These are phyloP conservation scores for Beris chalybata DNA, from an alignment of 2,888 invertebrate genomes.

Conservation along the genomic window DNA sequence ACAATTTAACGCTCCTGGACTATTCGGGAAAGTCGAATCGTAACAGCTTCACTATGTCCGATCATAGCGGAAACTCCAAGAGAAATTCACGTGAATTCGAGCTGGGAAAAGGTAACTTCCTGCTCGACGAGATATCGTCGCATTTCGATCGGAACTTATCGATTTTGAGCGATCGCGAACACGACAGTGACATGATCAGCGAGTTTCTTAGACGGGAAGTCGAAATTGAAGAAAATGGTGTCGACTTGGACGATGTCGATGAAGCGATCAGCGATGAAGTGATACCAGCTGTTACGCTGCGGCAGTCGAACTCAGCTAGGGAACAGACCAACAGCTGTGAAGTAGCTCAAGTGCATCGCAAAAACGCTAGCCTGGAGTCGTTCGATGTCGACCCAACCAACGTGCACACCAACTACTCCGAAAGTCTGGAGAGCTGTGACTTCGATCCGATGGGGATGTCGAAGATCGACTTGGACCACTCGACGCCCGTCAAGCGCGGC, in stretches of 20 bases:
- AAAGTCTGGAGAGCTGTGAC: conserved; percentile 54
- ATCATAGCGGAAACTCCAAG: conserved; percentile 37
- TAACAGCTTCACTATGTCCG: conserved; percentile 38
- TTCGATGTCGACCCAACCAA: conserved; percentile 56
- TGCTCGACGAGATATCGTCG: conserved; percentile 58
- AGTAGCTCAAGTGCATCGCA: conserved; percentile 40
- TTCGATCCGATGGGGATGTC: conserved; percentile 47
- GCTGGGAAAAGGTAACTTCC: conserved; percentile 51
- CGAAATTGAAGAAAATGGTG: background rate
- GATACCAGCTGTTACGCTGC: conserved; percentile 45
- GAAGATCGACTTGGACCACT: conserved; percentile 23
- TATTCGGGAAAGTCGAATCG: conserved; percentile 56
- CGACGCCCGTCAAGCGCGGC: conserved; percentile 45
- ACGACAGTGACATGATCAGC: conserved; percentile 46
- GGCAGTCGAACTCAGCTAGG: conserved; percentile 13
- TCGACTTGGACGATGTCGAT: conserved; percentile 38
- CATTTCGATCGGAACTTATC: conserved; percentile 63
- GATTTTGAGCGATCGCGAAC: conserved; percentile 60
- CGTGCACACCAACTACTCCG: conserved; percentile 52
- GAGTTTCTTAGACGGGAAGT: conserved; percentile 37
- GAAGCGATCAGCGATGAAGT: conserved; percentile 50
- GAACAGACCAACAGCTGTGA: background rate
- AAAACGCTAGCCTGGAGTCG: conserved; percentile 40
- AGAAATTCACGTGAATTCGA: conserved; percentile 45
- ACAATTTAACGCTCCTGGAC: conserved; percentile 64